A percentile compares a stretch with the other conserved stretches of the same genome.
Evolutionary conservation across 2,113 vertebrate species (phyloP).

Genomic region (Parus major): DNA sequence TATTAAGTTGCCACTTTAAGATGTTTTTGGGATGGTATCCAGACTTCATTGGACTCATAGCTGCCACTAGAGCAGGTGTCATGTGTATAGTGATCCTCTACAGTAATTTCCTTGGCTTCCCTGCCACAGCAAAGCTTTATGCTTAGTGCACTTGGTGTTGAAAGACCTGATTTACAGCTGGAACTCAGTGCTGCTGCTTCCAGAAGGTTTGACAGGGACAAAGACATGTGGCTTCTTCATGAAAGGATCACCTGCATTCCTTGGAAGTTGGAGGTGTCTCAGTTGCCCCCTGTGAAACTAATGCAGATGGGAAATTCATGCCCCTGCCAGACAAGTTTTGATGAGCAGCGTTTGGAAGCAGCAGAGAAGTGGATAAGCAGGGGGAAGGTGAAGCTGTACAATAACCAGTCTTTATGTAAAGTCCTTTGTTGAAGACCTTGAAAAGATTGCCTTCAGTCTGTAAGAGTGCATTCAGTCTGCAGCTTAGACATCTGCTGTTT

Average conservation of each 20-base stretch:
- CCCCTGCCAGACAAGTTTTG: not conserved
- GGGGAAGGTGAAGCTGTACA: not conserved
- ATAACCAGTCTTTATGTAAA: not conserved
- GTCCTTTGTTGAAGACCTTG: not conserved
- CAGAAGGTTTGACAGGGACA: not conserved
- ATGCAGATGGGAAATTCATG: not conserved
- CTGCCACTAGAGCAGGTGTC: not conserved
- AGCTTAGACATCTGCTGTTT: not conserved
- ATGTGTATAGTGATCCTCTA: fast-evolving
- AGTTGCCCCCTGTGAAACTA: not conserved
- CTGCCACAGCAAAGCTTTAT: not conserved
- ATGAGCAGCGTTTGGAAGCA: not conserved
- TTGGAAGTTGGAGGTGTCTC: not conserved
- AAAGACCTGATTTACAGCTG: not conserved
- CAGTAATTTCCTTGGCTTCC: not conserved
- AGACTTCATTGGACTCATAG: not conserved
- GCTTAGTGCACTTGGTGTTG: not conserved
- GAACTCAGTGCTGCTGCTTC: not conserved
- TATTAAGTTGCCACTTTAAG: not conserved
- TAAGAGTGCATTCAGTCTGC: not conserved
- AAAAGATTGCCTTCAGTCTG: not conserved
- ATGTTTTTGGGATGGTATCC: not conserved
- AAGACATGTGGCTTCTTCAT: not conserved
- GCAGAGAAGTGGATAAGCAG: not conserved
- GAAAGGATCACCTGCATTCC: not conserved